These are phyloP conservation scores for Ophion slaviceki DNA, from an alignment of 2,888 invertebrate species.

Conservation along the genomic window DNA sequence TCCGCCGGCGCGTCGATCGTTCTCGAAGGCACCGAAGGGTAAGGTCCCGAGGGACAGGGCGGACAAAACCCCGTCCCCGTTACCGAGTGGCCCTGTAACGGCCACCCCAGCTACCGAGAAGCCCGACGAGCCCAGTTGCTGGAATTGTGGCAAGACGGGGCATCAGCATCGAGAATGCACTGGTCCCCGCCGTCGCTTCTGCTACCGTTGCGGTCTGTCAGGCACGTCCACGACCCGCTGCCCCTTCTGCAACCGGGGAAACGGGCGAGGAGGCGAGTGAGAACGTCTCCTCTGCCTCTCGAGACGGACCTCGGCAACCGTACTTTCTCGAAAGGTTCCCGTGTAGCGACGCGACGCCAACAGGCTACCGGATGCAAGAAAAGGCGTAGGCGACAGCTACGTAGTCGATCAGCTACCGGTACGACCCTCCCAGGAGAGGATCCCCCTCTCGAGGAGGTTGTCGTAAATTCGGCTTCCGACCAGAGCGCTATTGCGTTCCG, in stretches of 20 bases:
- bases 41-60: not conserved
- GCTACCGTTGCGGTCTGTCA: constrained; percentile 27
- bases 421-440: no score
- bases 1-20: not conserved
- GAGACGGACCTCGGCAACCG: no score
- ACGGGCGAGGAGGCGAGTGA: constrained; percentile 9
- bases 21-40: not conserved
- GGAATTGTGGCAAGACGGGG: constrained; percentile 15
- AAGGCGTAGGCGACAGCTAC: no score
- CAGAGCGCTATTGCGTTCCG: no score
- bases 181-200: constrained; percentile 20
- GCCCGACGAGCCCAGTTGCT: not conserved
- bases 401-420: no score
- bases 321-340: no score
- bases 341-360: not conserved
- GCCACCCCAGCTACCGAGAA: not conserved
- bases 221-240: constrained; percentile 16
- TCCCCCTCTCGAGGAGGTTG: no score
- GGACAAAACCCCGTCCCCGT: no score
- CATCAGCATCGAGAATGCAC: constrained; percentile 30
- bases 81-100: not conserved
- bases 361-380: not conserved
- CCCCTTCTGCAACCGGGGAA: constrained; percentile 2
- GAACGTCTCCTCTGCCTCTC: constrained; percentile 1
- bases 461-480: no score